These are phyloP conservation scores for Ceratoteleas bidentatus DNA, from an alignment of 1,140 invertebrate species.

Conservation along the genomic window DNA sequence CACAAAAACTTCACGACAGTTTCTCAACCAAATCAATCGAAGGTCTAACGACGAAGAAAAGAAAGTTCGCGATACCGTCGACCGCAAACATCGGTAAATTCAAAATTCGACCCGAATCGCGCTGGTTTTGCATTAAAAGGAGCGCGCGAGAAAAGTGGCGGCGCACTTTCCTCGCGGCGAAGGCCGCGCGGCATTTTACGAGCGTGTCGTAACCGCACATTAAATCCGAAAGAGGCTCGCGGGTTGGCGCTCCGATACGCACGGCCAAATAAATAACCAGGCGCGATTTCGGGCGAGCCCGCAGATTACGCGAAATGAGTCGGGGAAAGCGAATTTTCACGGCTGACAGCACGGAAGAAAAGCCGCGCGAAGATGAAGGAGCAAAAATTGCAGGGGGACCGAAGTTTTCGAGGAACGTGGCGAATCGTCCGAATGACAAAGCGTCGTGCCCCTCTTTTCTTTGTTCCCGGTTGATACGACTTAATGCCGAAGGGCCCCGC, in stretches of 20 bases:
- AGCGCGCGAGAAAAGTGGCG: too few species aligned
- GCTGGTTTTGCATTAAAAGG: slow-evolving; percentile 10
- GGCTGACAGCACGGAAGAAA: slow-evolving; percentile 41
- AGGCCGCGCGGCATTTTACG: slow-evolving; percentile 32
- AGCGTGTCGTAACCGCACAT: slow-evolving; percentile 48
- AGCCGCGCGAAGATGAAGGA: slow-evolving; percentile 30
- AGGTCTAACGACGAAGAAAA: too few species aligned
- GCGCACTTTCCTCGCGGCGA: slow-evolving; percentile 17
- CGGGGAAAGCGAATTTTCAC: slow-evolving; percentile 14
- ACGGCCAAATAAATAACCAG: slow-evolving; percentile 32
- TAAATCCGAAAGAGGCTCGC: slow-evolving; percentile 40
- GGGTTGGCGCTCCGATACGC: slow-evolving; percentile 24
- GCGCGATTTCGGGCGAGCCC: slow-evolving; percentile 11
- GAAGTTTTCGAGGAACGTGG: slow-evolving; percentile 70
- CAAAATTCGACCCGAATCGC: slow-evolving; percentile 18
- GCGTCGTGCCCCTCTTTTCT: slow-evolving; percentile 69
- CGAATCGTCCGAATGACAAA: slow-evolving; percentile 76
- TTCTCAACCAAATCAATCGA: too few species aligned
- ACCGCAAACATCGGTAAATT: neutral
- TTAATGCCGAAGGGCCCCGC: slow-evolving; percentile 68
- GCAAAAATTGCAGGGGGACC: slow-evolving; percentile 60
- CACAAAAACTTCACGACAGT: too few species aligned
- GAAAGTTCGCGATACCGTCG: too few species aligned
- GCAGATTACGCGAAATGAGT: slow-evolving; percentile 29
- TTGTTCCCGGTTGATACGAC: slow-evolving; percentile 76